Evolutionary conservation across 2,797 vertebrate species (phyloP), one percentile per base, ranked within the genome.

Genomic region (Micrastur ruficollis): DNA sequence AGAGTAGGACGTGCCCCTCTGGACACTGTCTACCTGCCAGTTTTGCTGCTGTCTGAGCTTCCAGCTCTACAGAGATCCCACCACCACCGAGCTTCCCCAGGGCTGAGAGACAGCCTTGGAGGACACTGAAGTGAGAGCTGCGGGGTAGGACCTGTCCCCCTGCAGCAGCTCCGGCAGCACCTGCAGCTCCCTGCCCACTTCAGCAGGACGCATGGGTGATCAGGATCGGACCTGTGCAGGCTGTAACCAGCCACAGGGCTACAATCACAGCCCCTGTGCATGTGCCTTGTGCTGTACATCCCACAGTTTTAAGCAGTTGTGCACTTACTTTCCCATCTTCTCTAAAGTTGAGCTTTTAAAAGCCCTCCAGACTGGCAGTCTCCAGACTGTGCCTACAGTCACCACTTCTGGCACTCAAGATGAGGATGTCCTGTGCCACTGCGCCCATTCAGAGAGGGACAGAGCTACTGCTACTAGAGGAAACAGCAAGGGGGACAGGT

Each of bases 121-220:
- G 4, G 9, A 46, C 12, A 55, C 13, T 2, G 16, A 67, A 71
- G 61, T 3, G 2, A 71, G 46, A 82, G 23, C 31, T 0, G 1
- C 55, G 29, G 26, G 8, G 26, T 12, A 22, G 49, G 67, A 70
- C n/a, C 3, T 7, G 0, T 29, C 6, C n/a, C 32, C 40, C 23
- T 23, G 36, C 52, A 44, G n/a, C 50, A 71, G 42, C 44, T 53
- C 46, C 5, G 0, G 4, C 8, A 38, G 34, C 38, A 71, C 14
- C 27, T 56, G 47, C 65, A 65, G 61, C 80, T 89, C 68, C 38
- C 29, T 38, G 9, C 7, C 42, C 62, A 6, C n/a, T 55, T 61
- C n/a, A 34, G n/a, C 0, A 40, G n/a, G 47, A 53, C 18, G 5
- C 1, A 1, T 2, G 18, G 29, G 32, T 31, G 53, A 55, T 2